Evolutionary conservation across 2,113 vertebrate genomes (phyloP).

Genomic region (Heteronetta atricapilla): DNA sequence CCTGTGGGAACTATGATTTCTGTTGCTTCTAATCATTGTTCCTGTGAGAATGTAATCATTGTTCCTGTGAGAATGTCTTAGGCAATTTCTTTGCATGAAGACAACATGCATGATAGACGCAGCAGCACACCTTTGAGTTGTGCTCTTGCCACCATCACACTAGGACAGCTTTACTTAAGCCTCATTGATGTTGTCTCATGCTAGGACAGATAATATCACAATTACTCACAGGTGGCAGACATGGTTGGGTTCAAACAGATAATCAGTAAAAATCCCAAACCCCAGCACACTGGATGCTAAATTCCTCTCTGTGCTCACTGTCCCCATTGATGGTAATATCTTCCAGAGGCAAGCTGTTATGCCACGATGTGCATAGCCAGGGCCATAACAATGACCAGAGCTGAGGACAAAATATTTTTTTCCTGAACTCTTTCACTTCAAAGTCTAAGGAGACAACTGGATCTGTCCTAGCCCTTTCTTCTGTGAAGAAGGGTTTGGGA

Average conservation of each 20-base stretch:
- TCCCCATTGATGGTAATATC: not conserved
- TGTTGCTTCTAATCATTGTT: not conserved
- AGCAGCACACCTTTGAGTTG: not conserved
- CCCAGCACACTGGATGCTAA: not conserved
- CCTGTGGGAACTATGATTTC: not conserved
- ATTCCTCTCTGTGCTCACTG: not conserved
- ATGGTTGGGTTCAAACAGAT: not conserved
- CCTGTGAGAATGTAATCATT: not conserved
- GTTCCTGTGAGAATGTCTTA: not conserved
- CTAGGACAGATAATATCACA: not conserved
- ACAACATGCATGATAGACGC: accelerated
- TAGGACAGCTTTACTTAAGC: not conserved
- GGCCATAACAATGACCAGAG: not conserved
- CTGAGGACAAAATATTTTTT: not conserved
- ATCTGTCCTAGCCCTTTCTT: not conserved
- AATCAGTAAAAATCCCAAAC: not conserved
- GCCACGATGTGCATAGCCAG: accelerated
- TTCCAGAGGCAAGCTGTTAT: not conserved
- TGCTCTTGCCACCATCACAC: not conserved
- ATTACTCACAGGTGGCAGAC: not conserved
- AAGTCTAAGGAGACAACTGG: not conserved
- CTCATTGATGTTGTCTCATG: not conserved
- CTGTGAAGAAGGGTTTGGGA: not conserved
- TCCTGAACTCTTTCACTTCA: not conserved
- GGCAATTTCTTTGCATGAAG: not conserved